Evolutionary conservation across 1,140 invertebrate species (phyloP).

Genomic region (Formica exsecta): DNA sequence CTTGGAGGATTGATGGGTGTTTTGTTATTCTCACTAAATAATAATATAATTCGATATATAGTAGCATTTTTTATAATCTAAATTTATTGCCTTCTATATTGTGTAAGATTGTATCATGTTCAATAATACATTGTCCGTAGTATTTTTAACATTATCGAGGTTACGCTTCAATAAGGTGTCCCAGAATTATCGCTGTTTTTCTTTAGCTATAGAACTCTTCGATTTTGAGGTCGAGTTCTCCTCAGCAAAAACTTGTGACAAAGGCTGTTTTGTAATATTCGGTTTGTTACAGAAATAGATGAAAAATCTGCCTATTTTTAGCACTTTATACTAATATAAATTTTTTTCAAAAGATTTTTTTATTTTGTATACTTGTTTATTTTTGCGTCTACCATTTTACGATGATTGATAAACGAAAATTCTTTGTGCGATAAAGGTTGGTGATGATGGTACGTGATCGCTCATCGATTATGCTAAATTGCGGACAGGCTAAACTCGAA

Average conservation of each 20-base stretch:
- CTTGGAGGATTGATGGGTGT: not conserved
- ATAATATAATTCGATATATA: not conserved
- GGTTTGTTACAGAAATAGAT: too few species aligned
- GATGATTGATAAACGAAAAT: constrained; percentile 15
- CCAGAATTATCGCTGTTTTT: not conserved
- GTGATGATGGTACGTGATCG: constrained; percentile 12
- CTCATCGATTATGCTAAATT: constrained; percentile 70
- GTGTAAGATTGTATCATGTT: not conserved
- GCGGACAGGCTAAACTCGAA: constrained; percentile 54
- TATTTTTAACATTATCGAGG: constrained; percentile 26
- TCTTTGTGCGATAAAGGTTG: constrained; percentile 1
- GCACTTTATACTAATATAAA: too few species aligned
- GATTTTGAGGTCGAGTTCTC: not conserved
- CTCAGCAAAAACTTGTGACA: not conserved
- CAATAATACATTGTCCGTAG: not conserved
- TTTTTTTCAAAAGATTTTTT: too few species aligned
- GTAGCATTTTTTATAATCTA: not conserved
- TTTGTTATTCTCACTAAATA: not conserved
- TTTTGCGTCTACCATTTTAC: constrained; percentile 18
- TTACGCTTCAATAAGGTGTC: not conserved
- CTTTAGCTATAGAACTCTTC: not conserved
- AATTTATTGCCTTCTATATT: not conserved
- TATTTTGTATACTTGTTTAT: too few species aligned
- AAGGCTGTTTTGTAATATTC: not conserved
- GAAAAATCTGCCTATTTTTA: not conserved